These are phyloP conservation scores for Neoitamus cyanurus DNA, from an alignment of 2,888 invertebrate species.

Conservation along the genomic window DNA sequence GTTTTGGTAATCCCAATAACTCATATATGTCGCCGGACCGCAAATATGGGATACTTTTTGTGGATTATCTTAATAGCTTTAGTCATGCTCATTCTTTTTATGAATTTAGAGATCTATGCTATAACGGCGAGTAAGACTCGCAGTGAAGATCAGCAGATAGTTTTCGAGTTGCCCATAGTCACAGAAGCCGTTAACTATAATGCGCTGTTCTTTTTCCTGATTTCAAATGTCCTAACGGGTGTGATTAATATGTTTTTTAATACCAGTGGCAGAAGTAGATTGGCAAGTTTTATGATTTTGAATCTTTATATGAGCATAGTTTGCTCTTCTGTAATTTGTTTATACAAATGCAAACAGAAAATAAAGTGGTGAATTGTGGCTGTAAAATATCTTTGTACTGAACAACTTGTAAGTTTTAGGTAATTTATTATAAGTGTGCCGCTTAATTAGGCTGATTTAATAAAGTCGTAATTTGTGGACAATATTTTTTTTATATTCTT, in stretches of 20 bases:
- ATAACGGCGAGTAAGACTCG: background rate
- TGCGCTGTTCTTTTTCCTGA: slow-evolving; percentile 84
- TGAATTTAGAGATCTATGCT: slow-evolving; percentile 61
- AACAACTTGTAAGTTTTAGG: too few species aligned
- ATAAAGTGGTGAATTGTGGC: background rate
- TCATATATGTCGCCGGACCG: background rate
- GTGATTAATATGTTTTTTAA: slow-evolving; percentile 78
- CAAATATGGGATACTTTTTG: slow-evolving; percentile 8
- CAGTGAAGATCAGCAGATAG: background rate
- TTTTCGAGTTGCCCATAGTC: slow-evolving; percentile 63
- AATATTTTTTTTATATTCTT: too few species aligned
- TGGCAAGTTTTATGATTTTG: slow-evolving; percentile 69
- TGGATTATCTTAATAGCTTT: slow-evolving; percentile 60
- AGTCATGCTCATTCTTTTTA: slow-evolving; percentile 69
- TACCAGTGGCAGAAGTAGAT: slow-evolving; percentile 69
- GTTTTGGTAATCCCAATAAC: background rate
- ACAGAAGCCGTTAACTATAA: slow-evolving; percentile 82
- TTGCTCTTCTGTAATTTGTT: background rate
- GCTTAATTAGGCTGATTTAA: too few species aligned
- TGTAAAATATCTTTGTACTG: too few species aligned
- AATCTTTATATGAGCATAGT: slow-evolving; percentile 70
- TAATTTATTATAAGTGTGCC: too few species aligned
- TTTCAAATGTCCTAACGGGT: slow-evolving; percentile 88
- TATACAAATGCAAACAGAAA: background rate
- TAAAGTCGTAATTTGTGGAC: too few species aligned